phyloP scores from a whole-genome alignment of 2,888 invertebrate genomes.

The Synanthedon formicaeformis region DNA sequence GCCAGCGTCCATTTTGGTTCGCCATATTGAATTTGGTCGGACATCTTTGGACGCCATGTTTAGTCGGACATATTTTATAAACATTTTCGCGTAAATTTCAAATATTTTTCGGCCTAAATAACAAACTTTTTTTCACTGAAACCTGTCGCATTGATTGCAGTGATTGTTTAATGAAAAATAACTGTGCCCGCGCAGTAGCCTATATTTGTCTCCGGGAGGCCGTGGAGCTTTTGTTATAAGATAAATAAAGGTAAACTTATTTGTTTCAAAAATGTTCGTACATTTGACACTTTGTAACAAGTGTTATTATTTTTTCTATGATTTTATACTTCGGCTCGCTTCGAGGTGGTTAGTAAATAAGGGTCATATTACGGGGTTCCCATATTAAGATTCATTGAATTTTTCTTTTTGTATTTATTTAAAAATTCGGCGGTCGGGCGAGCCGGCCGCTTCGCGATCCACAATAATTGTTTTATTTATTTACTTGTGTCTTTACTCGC shows the following conservation, averaged over 20 bases:
- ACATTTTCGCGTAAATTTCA: conserved; percentile 74
- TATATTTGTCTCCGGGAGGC: conserved; percentile 59
- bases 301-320: conserved; percentile 59
- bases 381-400: conserved; percentile 37
- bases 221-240: conserved; percentile 65
- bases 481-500: no score
- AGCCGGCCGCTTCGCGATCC: conserved; percentile 32
- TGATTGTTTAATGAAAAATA: conserved; percentile 49
- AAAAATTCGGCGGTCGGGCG: conserved; percentile 29
- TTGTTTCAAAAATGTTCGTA: conserved; percentile 55
- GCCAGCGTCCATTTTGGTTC: conserved; percentile 68
- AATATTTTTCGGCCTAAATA: conserved; percentile 65
- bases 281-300: conserved; percentile 66
- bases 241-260: conserved; percentile 68
- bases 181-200: conserved; percentile 57
- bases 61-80: conserved; percentile 82
- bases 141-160: conserved; percentile 42
- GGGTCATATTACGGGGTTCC: conserved; percentile 43
- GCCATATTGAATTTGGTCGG: conserved; percentile 73
- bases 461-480: no score
- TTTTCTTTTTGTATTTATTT: conserved; percentile 57
- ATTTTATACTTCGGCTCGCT: conserved; percentile 33
- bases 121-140: conserved; percentile 65
- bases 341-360: conserved; percentile 30
- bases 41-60: conserved; percentile 80